phyloP scores from a whole-genome alignment of 2,797 vertebrate genomes.

The Gouania willdenowi region DNA sequence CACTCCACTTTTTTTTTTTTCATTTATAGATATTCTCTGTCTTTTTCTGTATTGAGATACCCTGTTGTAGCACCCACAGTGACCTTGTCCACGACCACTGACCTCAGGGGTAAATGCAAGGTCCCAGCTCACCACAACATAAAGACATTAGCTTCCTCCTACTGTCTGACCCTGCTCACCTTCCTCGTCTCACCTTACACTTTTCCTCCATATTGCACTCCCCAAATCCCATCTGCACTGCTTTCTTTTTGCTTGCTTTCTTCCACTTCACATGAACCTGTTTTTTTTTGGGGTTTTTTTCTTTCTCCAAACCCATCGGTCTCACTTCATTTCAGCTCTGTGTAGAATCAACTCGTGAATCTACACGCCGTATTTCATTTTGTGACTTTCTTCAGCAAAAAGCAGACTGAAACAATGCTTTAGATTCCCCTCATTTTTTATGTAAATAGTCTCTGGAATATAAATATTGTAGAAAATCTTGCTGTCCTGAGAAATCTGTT shows the following conservation, averaged over 20 bases:
- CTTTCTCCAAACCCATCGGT: no score
- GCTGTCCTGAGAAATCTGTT: no score
- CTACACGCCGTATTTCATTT: no score
- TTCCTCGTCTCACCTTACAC: constrained; percentile 46
- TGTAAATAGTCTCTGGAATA: no score
- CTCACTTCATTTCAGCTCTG: no score
- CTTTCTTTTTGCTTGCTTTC: constrained; percentile 36
- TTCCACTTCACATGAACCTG: constrained; percentile 11
- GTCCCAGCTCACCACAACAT: constrained; percentile 75
- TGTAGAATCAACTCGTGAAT: no score
- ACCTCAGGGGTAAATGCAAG: constrained; percentile 73
- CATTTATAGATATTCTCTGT: constrained; percentile 51
- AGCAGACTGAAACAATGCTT: no score
- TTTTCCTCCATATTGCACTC: constrained; percentile 33
- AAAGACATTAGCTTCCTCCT: constrained; percentile 75
- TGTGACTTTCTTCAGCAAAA: no score
- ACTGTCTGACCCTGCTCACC: constrained; percentile 66
- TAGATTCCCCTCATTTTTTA: no score
- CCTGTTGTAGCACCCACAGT: constrained; percentile 43
- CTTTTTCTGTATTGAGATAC: constrained; percentile 48
- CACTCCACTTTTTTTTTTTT: constrained; percentile 33
- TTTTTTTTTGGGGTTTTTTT: no score
- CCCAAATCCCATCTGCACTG: constrained; percentile 52
- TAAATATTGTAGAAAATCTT: no score
- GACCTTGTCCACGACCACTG: constrained; percentile 73